Conservation (phyloP, 2,797 vertebrate genomes). For the Lutjanus argentimaculatus region DNA sequence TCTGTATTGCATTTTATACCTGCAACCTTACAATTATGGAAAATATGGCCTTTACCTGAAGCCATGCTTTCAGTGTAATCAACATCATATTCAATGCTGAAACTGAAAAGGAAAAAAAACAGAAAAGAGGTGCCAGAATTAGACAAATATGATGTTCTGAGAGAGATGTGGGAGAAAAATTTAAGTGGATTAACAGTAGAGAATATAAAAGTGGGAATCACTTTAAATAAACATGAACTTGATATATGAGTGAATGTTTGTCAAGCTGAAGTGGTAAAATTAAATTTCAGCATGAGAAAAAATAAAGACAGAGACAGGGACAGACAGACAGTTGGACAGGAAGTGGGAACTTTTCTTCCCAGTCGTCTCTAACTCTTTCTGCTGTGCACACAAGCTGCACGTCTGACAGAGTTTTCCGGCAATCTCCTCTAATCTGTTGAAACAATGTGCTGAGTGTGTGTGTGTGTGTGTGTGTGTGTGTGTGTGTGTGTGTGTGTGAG, state of each 20-base stretch:
- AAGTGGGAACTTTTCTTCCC: constrained; percentile 40
- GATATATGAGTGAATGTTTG: not conserved
- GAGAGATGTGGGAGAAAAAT: not conserved
- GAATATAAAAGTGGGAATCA: not conserved
- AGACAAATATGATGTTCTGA: not conserved
- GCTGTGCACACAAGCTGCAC: constrained; percentile 73
- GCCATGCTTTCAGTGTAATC: not conserved
- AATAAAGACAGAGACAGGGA: not conserved
- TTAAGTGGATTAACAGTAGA: not conserved
- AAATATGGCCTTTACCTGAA: not conserved
- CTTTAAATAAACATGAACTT: not conserved
- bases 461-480: constrained; percentile 69
- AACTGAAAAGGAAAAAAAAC: not conserved
- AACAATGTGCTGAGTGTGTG: constrained; percentile 76
- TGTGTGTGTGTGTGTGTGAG: constrained; percentile 36
- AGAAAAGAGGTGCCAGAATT: not conserved
- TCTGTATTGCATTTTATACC: no score
- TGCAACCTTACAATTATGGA: not conserved
- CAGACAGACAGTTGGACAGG: constrained; percentile 32
- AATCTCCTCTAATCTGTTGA: constrained; percentile 80
- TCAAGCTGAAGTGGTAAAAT: not conserved
- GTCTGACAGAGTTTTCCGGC: constrained; percentile 78
- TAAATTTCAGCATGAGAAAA: constrained; percentile 1
- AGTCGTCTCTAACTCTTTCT: constrained; percentile 59
- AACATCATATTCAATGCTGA: not conserved